Evolutionary conservation across 2,797 vertebrate species (phyloP).

Genomic region (Acipenser ruthenus): DNA sequence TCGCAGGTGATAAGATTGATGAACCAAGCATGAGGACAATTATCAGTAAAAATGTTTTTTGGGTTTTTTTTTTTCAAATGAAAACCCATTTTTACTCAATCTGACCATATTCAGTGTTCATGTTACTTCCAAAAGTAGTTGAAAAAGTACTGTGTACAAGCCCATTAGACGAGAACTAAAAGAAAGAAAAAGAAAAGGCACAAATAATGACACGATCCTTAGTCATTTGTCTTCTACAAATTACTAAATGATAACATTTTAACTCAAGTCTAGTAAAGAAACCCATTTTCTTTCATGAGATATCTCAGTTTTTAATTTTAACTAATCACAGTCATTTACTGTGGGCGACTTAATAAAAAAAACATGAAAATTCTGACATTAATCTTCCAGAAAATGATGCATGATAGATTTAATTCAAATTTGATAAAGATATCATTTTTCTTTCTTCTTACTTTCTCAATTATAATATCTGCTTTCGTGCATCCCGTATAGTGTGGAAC

Average conservation of each 20-base stretch:
- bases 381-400: slow-evolving; percentile 41
- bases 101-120: too few species aligned
- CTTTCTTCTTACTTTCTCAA: slow-evolving; percentile 5
- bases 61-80: too few species aligned
- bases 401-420: slow-evolving; percentile 38
- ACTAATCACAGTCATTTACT: slow-evolving; percentile 55
- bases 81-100: too few species aligned
- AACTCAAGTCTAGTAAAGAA: slow-evolving; percentile 53
- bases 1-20: too few species aligned
- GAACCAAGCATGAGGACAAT: too few species aligned
- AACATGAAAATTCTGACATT: slow-evolving; percentile 35
- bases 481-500: too few species aligned
- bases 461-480: too few species aligned
- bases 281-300: slow-evolving; percentile 43
- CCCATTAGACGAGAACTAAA: too few species aligned
- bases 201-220: slow-evolving; percentile 50
- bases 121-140: too few species aligned
- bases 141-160: too few species aligned
- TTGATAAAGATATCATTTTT: slow-evolving; percentile 12
- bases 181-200: neutral
- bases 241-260: slow-evolving; percentile 51
- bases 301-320: slow-evolving; percentile 36
- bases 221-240: slow-evolving; percentile 60
- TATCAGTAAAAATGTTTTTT: too few species aligned
- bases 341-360: slow-evolving; percentile 35